Evolutionary conservation across 2,797 vertebrate species (phyloP), one percentile per base, ranked within the genome.

Genomic region (Nyctibius grandis): DNA sequence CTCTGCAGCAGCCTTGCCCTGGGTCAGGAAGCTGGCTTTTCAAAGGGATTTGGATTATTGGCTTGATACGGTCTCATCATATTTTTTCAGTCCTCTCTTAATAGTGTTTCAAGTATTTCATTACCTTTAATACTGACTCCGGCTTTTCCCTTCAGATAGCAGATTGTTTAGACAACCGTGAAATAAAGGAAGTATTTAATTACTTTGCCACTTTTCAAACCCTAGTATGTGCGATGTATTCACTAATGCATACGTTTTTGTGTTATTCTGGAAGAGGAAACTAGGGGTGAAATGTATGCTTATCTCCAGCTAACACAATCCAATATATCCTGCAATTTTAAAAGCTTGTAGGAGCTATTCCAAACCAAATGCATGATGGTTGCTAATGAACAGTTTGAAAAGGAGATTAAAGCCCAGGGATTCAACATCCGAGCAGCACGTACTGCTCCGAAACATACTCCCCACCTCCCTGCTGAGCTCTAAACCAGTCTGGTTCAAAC

Each of bases 171-270:
- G 91, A 91, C 95, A 96, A 78, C 86, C 40, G 0, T 96, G 92
- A 95, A 94, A 95, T 96, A 95, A 95, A 95, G 91, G 90, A 97
- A 97, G 76, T 85, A 75, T 93, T 96, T 95, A 87, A 96, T 96
- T 95, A 79, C 75, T 94, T 93, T 85, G 78, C 84, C 69, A 45
- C 42, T 93, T 95, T 86, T 86, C 67, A 88, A 83, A 26, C 50
- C 40, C 29, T 38, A 48, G 23, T 84, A 36, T 81, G 65, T 88
- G 68, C 89, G 88, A 17, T 75, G 31, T 89, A 13, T 75, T 95
- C 84, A 57, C 72, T 68, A 92, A 88, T 78, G 75, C 81, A 75
- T 89, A 85, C 20, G 0, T 80, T 88, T 85, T 80, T 88, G 50
- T 96, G 81, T 95, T 92, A 64, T 76, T 74, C 86, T 91, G 78